Conservation (phyloP, 2,797 vertebrate genomes). For the Galago senegalensis region DNA sequence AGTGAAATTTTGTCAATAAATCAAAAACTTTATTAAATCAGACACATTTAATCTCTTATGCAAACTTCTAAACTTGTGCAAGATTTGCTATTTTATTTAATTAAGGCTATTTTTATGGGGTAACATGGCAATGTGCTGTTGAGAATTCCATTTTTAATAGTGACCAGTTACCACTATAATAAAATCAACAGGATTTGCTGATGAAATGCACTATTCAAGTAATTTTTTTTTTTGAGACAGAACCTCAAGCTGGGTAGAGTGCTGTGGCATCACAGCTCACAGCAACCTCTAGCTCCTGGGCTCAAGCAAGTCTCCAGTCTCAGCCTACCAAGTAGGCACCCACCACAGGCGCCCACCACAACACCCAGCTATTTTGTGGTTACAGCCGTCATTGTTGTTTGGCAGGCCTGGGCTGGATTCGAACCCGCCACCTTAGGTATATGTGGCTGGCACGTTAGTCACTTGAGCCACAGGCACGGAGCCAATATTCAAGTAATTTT, state of each 20-base stretch:
- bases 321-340: too few relatives aligned
- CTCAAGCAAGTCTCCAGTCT: too few relatives aligned
- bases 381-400: too few relatives aligned
- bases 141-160: slow-evolving; percentile 38
- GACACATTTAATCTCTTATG: slow-evolving; percentile 48
- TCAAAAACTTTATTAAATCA: slow-evolving; percentile 37
- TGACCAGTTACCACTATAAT: background rate
- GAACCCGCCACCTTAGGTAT: too few relatives aligned
- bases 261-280: too few relatives aligned
- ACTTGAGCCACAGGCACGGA: too few relatives aligned
- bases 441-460: too few relatives aligned
- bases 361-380: too few relatives aligned
- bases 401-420: too few relatives aligned
- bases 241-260: too few relatives aligned
- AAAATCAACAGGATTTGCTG: slow-evolving; percentile 5
- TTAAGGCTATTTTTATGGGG: background rate
- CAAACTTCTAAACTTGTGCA: slow-evolving; percentile 44
- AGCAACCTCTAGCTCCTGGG: too few relatives aligned
- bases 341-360: too few relatives aligned
- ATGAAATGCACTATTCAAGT: background rate
- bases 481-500: background rate
- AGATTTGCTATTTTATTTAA: slow-evolving; percentile 51
- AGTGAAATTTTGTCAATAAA: slow-evolving; percentile 33
- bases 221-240: background rate
- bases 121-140: background rate